These are phyloP conservation scores for Helicorthomorpha holstii DNA, from an alignment of 1,140 invertebrate species.

Conservation along the genomic window DNA sequence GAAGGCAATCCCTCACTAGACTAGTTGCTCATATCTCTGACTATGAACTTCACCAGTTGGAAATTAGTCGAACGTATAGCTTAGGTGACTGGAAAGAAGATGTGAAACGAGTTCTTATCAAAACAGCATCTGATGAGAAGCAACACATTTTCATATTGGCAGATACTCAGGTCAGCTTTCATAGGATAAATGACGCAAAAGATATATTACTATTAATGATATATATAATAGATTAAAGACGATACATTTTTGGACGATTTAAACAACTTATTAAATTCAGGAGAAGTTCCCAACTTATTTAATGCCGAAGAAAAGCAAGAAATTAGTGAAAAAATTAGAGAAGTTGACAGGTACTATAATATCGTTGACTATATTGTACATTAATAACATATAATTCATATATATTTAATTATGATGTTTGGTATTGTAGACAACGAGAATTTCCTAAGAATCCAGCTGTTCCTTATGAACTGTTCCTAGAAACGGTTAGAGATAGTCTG, in stretches of 20 bases:
- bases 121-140: constrained; percentile 53
- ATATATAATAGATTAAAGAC: constrained; percentile 85
- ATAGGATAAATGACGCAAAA: constrained; percentile 78
- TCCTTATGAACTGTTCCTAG: constrained; percentile 83
- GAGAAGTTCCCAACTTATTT: constrained; percentile 86
- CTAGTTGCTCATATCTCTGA: constrained; percentile 84
- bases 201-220: too few relatives aligned
- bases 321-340: constrained; percentile 83
- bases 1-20: constrained; percentile 71
- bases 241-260: constrained; percentile 87
- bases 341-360: constrained; percentile 55
- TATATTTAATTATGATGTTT: too few relatives aligned
- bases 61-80: constrained; percentile 74
- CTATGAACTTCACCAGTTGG: constrained; percentile 73
- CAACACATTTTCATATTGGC: constrained; percentile 83
- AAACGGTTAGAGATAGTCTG: constrained; percentile 75
- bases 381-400: too few relatives aligned
- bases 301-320: constrained; percentile 74
- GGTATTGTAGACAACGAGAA: constrained; percentile 24
- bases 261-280: constrained; percentile 81
- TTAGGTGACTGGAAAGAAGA: constrained; percentile 78
- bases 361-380: background rate
- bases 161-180: constrained; percentile 51
- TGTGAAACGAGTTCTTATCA: constrained; percentile 59
- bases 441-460: constrained; percentile 50